phyloP scores from a whole-genome alignment of 1,140 invertebrate genomes.

The Drosophila paulistorum region DNA sequence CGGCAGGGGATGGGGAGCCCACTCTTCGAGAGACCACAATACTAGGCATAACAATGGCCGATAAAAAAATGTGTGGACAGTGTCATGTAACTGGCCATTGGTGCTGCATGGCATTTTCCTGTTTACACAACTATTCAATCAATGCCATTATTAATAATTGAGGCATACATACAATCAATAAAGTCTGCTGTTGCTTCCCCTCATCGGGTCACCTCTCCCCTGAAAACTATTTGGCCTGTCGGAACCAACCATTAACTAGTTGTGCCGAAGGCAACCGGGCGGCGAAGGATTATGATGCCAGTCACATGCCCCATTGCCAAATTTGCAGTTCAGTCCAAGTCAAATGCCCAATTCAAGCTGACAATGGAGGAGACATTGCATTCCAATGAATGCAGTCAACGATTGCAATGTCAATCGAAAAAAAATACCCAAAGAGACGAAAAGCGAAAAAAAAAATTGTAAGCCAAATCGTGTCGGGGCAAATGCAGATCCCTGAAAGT shows the following conservation, averaged over 20 bases:
- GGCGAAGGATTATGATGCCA: slow-evolving; percentile 42
- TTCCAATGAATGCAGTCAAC: slow-evolving; percentile 60
- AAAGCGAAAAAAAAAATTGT: slow-evolving; percentile 28
- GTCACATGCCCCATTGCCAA: slow-evolving; percentile 60
- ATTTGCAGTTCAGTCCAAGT: slow-evolving; percentile 56
- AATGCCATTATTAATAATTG: slow-evolving; percentile 55
- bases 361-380: slow-evolving; percentile 63
- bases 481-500: slow-evolving; percentile 35
- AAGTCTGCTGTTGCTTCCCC: background rate
- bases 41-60: slow-evolving; percentile 1
- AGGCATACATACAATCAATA: background rate
- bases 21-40: no score
- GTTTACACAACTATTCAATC: slow-evolving; percentile 60
- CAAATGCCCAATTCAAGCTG: slow-evolving; percentile 48
- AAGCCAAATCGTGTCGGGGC: slow-evolving; percentile 52
- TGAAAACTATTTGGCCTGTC: background rate
- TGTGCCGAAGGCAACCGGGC: slow-evolving; percentile 9
- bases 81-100: slow-evolving; percentile 12
- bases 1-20: no score
- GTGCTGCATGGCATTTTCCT: slow-evolving; percentile 34
- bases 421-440: background rate
- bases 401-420: slow-evolving; percentile 20
- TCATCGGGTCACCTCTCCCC: background rate
- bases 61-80: slow-evolving; percentile 21
- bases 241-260: slow-evolving; percentile 35